Evolutionary conservation across 2,888 invertebrate species (phyloP), one percentile per base, ranked within the genome.

Genomic region (Leptarthrus brevirostris): DNA sequence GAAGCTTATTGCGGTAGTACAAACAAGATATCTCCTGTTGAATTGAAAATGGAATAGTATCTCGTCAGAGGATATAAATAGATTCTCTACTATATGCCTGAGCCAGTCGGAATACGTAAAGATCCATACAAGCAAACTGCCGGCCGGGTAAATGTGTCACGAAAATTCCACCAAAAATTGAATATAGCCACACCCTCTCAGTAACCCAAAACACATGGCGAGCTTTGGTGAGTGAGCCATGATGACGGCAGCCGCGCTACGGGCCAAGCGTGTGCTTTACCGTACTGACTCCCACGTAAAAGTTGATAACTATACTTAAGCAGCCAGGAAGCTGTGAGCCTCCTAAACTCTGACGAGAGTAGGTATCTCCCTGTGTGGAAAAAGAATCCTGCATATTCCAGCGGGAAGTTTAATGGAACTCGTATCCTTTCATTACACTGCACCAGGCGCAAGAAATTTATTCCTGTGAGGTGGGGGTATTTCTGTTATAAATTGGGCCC

Each of bases 121-220:
- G 24, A 44, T 36, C 14, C 66, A 69, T n/a, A 24, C 69, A 69
- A 8, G n/a, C 58, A n/a, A 12, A 8, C 56, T 47, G 56, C 56
- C 72, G 72, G 72, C 72, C 72, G 72, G 72, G 56, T 74, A 74
- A 74, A 70, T 70, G 56, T 74, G 74, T 74, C 74, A 74, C 61
- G 36, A 52, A 47, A 52, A 30, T 74, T 61, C 56, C 53, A 64
- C 64, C 54, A 74, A 49, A 74, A 74, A 64, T 74, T 70, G 53
- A 72, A 72, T 71, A 53, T 58, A 74, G 74, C 74, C 74, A 74
- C 74, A 74, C 74, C 74, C 74, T 61, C 72, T 26, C 58, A 26
- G 70, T 61, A 71, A 58, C 44, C 69, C 54, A 44, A 54, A 74
- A 44, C 30, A 52, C 52, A 52, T 69, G 52, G 69, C 12, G 20